Evolutionary conservation across 2,888 invertebrate genomes (phyloP).

Genomic region (Machimus rusticus): DNA sequence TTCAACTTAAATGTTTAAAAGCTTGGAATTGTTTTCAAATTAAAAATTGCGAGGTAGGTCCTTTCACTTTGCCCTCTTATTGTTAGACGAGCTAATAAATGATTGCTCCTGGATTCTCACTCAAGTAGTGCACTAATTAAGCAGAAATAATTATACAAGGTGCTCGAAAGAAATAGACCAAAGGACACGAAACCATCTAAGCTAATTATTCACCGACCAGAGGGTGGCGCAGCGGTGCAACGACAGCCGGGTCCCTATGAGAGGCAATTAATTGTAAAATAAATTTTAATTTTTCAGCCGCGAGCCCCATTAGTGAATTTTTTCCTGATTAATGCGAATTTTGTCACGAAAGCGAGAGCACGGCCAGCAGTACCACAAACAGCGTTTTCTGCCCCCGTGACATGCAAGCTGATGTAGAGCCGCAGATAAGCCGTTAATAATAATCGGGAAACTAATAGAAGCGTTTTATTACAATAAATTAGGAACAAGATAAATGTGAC

Average conservation of each 20-base stretch:
- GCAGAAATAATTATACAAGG: not conserved
- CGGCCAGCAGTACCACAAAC: not conserved
- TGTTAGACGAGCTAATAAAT: not conserved
- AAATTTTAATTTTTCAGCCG: slow-evolving; percentile 23
- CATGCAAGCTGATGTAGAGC: slow-evolving; percentile 53
- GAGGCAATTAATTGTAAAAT: slow-evolving; percentile 12
- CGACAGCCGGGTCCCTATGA: not conserved
- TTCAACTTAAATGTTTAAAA: too few species aligned
- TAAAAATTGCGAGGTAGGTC: too few species aligned
- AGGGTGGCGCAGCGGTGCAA: not conserved
- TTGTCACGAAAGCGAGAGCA: slow-evolving; percentile 1
- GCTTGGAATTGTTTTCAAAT: too few species aligned
- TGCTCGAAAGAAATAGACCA: not conserved
- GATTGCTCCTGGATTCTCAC: not conserved
- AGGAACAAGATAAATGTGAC: slow-evolving; percentile 47
- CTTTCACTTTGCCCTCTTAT: not conserved
- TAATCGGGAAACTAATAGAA: slow-evolving; percentile 56
- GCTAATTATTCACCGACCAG: not conserved
- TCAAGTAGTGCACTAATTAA: not conserved
- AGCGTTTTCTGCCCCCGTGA: not conserved
- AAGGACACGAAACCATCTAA: not conserved
- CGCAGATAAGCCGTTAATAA: slow-evolving; percentile 55
- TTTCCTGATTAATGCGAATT: slow-evolving; percentile 2
- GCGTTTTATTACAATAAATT: slow-evolving; percentile 57
- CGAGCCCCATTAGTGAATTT: slow-evolving; percentile 22